Evolutionary conservation across 2,113 vertebrate genomes (phyloP).

Genomic region (Dryoscopus gambensis): DNA sequence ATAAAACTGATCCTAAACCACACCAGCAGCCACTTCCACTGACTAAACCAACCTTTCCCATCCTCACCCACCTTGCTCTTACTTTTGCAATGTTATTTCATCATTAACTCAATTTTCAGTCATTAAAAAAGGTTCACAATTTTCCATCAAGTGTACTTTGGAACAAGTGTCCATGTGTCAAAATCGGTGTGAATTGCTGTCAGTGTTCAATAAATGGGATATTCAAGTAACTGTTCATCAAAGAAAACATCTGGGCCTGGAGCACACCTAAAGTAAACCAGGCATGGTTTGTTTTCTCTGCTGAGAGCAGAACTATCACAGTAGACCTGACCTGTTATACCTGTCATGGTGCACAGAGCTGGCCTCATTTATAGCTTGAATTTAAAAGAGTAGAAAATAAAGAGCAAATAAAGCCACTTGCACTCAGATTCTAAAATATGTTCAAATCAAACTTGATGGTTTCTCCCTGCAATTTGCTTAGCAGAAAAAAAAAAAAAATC

Average conservation of each 20-base stretch:
- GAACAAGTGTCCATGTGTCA: neutral
- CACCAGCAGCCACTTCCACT: neutral
- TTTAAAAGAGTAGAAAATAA: neutral
- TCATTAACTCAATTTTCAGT: neutral
- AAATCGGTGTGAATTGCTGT: neutral
- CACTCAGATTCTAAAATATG: neutral
- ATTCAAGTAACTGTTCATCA: neutral
- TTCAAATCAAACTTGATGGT: neutral
- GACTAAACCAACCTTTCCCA: neutral
- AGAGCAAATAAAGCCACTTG: neutral
- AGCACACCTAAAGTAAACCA: fast-evolving
- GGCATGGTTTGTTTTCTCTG: neutral
- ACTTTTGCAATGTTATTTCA: neutral
- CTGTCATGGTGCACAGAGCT: fast-evolving
- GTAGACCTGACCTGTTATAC: fast-evolving
- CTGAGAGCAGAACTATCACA: neutral
- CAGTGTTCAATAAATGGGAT: fast-evolving
- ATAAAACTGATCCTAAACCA: neutral
- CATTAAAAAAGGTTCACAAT: neutral
- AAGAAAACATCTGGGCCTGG: neutral
- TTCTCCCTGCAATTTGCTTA: neutral
- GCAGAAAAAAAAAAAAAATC: neutral
- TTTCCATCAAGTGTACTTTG: neutral
- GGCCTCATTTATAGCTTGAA: neutral
- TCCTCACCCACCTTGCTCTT: neutral